Conservation (phyloP, 2,888 invertebrate species). For the Brenthis daphne region DNA sequence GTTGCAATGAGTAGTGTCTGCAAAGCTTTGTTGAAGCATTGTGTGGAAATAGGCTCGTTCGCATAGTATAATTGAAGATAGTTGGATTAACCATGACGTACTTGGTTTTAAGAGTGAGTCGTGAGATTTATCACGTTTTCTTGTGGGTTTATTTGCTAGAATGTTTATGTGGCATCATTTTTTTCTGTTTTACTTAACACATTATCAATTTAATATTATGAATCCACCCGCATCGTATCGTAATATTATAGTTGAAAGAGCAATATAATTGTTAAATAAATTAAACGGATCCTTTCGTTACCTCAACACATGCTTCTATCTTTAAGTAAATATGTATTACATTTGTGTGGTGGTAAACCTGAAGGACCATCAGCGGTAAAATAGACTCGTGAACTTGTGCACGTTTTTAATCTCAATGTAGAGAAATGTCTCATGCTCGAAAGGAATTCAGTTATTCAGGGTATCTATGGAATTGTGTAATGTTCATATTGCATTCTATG, state of each 20-base stretch:
- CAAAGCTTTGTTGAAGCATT: conserved; percentile 7
- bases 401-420: conserved; percentile 33
- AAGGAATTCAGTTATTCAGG: not conserved
- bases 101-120: conserved; percentile 61
- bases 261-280: conserved; percentile 11
- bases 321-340: conserved; percentile 15
- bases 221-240: not conserved
- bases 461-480: not conserved
- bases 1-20: not conserved
- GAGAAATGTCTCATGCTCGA: conserved; percentile 9
- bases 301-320: conserved; percentile 2
- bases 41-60: conserved; percentile 28
- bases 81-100: conserved; percentile 59
- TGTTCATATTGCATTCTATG: not conserved
- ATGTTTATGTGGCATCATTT: conserved; percentile 12
- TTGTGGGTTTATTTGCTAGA: conserved; percentile 30
- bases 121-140: conserved; percentile 43
- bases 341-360: conserved; percentile 21
- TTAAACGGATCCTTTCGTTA: conserved; percentile 5
- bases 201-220: conserved; percentile 13
- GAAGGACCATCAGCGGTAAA: conserved; percentile 24
- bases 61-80: conserved; percentile 30
- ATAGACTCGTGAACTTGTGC: conserved; percentile 30
- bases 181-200: conserved; percentile 18
- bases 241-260: not conserved